Evolutionary conservation across 2,888 invertebrate genomes (phyloP).

Genomic region (Macrosoma leucophasiata): DNA sequence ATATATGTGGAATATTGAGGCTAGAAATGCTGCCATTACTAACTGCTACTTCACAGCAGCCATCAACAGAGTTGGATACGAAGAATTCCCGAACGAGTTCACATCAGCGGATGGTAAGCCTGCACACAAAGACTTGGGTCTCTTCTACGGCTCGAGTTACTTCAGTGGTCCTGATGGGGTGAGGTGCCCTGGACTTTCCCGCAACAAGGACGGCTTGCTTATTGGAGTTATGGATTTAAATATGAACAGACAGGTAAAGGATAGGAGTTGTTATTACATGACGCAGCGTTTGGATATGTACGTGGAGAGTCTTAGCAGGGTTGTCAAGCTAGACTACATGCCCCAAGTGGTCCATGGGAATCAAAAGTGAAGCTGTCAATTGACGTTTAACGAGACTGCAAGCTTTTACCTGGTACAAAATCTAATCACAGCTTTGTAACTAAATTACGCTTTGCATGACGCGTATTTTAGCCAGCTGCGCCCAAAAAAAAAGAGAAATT

Average conservation of each 20-base stretch:
- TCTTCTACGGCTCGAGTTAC: constrained; percentile 98
- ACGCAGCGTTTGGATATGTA: constrained; percentile 96
- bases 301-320: constrained; percentile 84
- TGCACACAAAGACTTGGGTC: constrained; percentile 90
- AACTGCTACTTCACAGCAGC: constrained; percentile 97
- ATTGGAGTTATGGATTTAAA: constrained; percentile 95
- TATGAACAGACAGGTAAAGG: constrained; percentile 94
- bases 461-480: too few species aligned
- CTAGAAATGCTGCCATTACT: constrained; percentile 96
- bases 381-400: too few species aligned
- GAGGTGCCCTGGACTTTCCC: constrained; percentile 90
- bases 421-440: too few species aligned
- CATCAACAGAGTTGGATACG: constrained; percentile 95
- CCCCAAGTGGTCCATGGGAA: constrained; percentile 81
- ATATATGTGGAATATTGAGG: constrained; percentile 97
- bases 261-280: constrained; percentile 97
- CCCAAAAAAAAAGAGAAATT: too few species aligned
- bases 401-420: too few species aligned
- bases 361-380: constrained; percentile 47
- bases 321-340: constrained; percentile 82
- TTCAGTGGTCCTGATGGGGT: constrained; percentile 95
- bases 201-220: constrained; percentile 90
- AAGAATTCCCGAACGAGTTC: constrained; percentile 80
- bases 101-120: constrained; percentile 79
- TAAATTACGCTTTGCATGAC: too few species aligned